Evolutionary conservation across 2,113 vertebrate species (phyloP).

Genomic region (Cnemophilus loriae): DNA sequence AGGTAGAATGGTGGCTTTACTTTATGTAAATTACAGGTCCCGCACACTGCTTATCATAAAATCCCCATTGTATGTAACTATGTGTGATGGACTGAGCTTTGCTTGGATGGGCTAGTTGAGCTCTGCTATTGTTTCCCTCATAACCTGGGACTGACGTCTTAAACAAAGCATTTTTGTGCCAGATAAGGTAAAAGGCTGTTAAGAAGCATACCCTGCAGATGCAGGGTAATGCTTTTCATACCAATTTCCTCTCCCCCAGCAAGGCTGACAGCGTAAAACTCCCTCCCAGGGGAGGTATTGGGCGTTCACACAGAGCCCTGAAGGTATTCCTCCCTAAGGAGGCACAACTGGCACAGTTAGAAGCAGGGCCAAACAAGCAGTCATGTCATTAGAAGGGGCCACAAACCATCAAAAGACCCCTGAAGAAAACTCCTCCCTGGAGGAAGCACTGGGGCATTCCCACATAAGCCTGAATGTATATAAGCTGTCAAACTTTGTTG

Average conservation of each 20-base stretch:
- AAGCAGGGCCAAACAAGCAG: neutral
- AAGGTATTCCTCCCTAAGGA: neutral
- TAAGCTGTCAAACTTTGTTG: neutral
- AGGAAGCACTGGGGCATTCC: neutral
- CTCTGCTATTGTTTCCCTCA: neutral
- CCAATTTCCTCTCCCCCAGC: neutral
- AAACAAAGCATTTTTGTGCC: neutral
- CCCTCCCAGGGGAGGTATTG: neutral
- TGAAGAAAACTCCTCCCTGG: accelerated
- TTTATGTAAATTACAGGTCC: neutral
- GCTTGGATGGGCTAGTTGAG: neutral
- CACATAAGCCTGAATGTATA: neutral
- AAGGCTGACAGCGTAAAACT: neutral
- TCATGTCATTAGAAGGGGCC: neutral
- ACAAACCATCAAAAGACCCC: neutral
- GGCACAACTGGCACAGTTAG: neutral
- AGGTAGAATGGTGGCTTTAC: neutral
- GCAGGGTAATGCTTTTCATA: neutral
- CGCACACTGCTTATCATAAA: neutral
- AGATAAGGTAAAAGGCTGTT: neutral
- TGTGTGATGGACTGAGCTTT: neutral
- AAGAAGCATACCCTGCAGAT: neutral
- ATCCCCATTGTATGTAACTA: neutral
- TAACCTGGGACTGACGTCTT: neutral
- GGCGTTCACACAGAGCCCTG: neutral